Evolutionary conservation across 2,888 invertebrate species (phyloP).

Genomic region (Diaprepes abbreviatus): DNA sequence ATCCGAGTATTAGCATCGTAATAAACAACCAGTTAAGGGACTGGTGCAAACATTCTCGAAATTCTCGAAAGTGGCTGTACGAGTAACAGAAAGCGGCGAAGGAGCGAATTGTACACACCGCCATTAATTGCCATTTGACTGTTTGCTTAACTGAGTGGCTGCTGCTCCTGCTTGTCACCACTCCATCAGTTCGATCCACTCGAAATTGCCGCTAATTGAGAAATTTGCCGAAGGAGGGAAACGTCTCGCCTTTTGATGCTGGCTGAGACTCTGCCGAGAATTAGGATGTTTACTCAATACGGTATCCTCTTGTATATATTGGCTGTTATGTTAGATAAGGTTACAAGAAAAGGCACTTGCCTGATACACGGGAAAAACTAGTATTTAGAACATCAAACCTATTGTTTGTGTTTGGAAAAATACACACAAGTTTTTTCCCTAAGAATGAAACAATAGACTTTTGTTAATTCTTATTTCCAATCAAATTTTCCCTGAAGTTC

Average conservation of each 20-base stretch:
- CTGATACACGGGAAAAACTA: background rate
- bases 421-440: no score
- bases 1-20: background rate
- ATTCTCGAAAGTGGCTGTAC: conserved; percentile 27
- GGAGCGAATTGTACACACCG: conserved; percentile 10
- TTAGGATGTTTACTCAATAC: conserved; percentile 34
- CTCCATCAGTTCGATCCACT: conserved; percentile 48
- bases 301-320: conserved; percentile 34
- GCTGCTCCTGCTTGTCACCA: conserved; percentile 35
- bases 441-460: no score
- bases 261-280: conserved; percentile 28
- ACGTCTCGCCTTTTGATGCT: conserved; percentile 47
- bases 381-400: no score
- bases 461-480: no score
- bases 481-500: no score
- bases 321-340: conserved; percentile 14
- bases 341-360: conserved; percentile 43
- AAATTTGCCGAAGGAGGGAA: conserved; percentile 47
- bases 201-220: conserved; percentile 47
- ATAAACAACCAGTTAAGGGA: conserved; percentile 26
- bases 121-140: conserved; percentile 42
- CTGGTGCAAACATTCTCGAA: conserved; percentile 25
- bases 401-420: no score
- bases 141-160: conserved; percentile 45
- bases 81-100: conserved; percentile 32